These are phyloP conservation scores for Mallotus villosus DNA, from an alignment of 2,797 vertebrate genomes.

Conservation along the genomic window DNA sequence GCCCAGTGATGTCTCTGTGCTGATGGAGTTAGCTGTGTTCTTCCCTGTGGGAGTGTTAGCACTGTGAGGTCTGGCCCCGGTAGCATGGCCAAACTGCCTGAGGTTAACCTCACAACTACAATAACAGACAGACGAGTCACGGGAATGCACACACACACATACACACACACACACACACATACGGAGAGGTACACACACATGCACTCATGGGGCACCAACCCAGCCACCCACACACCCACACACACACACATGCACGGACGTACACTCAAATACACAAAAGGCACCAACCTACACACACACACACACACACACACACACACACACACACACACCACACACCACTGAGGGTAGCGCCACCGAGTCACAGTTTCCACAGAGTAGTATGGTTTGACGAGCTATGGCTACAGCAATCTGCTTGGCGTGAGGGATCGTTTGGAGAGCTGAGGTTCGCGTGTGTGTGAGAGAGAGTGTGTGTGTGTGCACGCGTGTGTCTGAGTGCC, in stretches of 20 bases:
- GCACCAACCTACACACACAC: slow-evolving; percentile 1
- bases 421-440: too few relatives aligned
- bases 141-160: background rate
- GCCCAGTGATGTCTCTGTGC: background rate
- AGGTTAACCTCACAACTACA: slow-evolving; percentile 55
- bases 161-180: background rate
- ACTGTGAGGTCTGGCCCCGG: slow-evolving; percentile 41
- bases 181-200: too few relatives aligned
- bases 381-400: background rate
- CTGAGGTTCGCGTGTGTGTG: background rate
- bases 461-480: background rate
- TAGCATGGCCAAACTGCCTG: slow-evolving; percentile 27
- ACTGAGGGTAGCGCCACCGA: background rate
- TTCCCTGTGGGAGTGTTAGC: slow-evolving; percentile 26
- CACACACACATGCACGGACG: slow-evolving; percentile 5
- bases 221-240: background rate
- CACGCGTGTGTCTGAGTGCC: background rate
- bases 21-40: slow-evolving; percentile 36
- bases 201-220: too few relatives aligned
- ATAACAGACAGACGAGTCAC: slow-evolving; percentile 28
- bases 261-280: background rate
- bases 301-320: slow-evolving; percentile 8
- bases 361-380: slow-evolving; percentile 1
- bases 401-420: background rate
- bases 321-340: too few relatives aligned